Conservation (phyloP, 2,888 invertebrate genomes). For the Cephus sareptanus region DNA sequence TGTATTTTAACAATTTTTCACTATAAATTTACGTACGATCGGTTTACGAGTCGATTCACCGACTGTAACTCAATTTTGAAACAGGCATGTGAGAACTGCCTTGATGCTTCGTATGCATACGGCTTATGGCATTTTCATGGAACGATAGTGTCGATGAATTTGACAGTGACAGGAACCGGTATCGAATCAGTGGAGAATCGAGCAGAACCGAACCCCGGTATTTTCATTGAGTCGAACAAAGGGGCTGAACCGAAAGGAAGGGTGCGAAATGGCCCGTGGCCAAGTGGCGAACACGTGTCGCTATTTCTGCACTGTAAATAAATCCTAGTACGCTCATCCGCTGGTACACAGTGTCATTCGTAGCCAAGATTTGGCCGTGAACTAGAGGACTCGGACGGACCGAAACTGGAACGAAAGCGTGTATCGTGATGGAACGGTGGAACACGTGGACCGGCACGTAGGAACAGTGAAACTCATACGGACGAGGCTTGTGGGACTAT, state of each 20-base stretch:
- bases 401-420: background rate
- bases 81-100: background rate
- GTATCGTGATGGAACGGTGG: background rate
- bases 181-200: background rate
- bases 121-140: background rate
- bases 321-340: background rate
- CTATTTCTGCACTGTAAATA: conserved; percentile 38
- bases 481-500: background rate
- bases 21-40: too few species aligned
- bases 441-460: background rate
- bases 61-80: too few species aligned
- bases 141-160: background rate
- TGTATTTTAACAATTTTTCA: too few species aligned
- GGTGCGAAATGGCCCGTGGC: conserved; percentile 34
- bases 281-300: conserved; percentile 44
- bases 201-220: background rate
- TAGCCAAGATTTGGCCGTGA: conserved; percentile 28
- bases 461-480: background rate
- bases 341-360: background rate
- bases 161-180: background rate
- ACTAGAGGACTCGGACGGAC: background rate
- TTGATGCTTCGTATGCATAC: background rate
- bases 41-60: too few species aligned
- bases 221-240: conserved; percentile 20
- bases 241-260: conserved; percentile 7